These are phyloP conservation scores for Lampris megalopsis DNA, from an alignment of 2,113 vertebrate species.

Conservation along the genomic window DNA sequence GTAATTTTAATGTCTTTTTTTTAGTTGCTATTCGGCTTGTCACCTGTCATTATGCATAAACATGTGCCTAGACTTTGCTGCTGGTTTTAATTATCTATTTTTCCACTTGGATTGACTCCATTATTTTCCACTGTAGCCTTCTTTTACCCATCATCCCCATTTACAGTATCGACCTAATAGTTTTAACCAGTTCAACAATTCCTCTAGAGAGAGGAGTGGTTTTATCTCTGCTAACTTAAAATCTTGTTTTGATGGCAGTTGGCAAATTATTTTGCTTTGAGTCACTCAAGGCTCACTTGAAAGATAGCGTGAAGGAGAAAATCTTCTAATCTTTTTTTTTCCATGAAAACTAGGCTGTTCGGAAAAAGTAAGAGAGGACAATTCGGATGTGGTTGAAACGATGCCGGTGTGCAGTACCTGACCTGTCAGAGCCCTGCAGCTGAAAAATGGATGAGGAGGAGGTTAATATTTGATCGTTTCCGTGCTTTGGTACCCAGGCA, in stretches of 20 bases:
- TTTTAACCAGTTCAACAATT: not conserved
- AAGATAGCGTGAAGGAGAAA: not conserved
- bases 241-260: too few relatives aligned
- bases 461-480: constrained; percentile 70
- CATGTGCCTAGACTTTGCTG: too few relatives aligned
- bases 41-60: too few relatives aligned
- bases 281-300: not conserved
- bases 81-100: too few relatives aligned
- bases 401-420: constrained; percentile 27
- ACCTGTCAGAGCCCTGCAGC: constrained; percentile 40
- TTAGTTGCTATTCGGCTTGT: too few relatives aligned
- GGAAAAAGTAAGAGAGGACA: not conserved
- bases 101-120: not conserved
- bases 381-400: constrained; percentile 11
- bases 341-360: too few relatives aligned
- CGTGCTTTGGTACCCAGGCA: constrained; percentile 29
- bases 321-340: not conserved
- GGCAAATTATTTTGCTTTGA: too few relatives aligned
- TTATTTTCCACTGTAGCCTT: not conserved
- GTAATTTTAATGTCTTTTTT: too few relatives aligned
- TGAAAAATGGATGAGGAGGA: constrained; percentile 61
- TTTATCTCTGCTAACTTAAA: too few relatives aligned
- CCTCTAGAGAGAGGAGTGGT: not conserved
- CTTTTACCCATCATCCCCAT: not conserved
- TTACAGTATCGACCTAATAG: not conserved